Percentiles rank a stretch among this genome's conserved stretches.
phyloP scores from a whole-genome alignment of 1,140 invertebrate species.

The Andricus grossulariae region DNA sequence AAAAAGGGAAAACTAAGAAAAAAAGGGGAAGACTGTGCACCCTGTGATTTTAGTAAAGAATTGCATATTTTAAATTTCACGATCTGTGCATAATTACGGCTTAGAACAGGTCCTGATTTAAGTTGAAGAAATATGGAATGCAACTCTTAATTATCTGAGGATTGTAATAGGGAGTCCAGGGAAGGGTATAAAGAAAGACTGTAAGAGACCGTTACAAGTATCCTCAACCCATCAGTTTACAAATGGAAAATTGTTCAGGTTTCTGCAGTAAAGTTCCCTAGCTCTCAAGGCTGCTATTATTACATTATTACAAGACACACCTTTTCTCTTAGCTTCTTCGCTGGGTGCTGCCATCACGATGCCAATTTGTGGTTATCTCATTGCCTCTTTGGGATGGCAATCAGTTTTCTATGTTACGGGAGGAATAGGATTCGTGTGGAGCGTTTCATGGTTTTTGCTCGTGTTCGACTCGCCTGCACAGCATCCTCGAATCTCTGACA shows the following conservation, averaged over 20 bases:
- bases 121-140: not conserved
- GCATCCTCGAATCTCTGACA: slow-evolving; percentile 89
- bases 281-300: not conserved
- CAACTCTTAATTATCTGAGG: slow-evolving; percentile 17
- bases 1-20: no score
- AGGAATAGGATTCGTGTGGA: slow-evolving; percentile 87
- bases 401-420: slow-evolving; percentile 91
- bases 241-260: slow-evolving; percentile 27
- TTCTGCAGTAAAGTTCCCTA: slow-evolving; percentile 12
- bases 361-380: slow-evolving; percentile 87
- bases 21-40: no score
- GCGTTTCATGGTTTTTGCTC: slow-evolving; percentile 88
- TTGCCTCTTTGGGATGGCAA: slow-evolving; percentile 87
- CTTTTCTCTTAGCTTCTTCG: slow-evolving; percentile 81
- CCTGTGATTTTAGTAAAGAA: no score
- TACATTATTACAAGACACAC: slow-evolving; percentile 18
- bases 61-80: no score
- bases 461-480: slow-evolving; percentile 90
- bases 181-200: not conserved
- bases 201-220: not conserved
- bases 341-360: slow-evolving; percentile 89
- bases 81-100: no score
- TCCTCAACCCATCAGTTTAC: not conserved
- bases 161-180: not conserved
- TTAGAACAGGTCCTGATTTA: no score